Percentiles rank a stretch among this genome's conserved stretches.
phyloP scores from a whole-genome alignment of 2,113 vertebrate genomes.

The Bos indicus region DNA sequence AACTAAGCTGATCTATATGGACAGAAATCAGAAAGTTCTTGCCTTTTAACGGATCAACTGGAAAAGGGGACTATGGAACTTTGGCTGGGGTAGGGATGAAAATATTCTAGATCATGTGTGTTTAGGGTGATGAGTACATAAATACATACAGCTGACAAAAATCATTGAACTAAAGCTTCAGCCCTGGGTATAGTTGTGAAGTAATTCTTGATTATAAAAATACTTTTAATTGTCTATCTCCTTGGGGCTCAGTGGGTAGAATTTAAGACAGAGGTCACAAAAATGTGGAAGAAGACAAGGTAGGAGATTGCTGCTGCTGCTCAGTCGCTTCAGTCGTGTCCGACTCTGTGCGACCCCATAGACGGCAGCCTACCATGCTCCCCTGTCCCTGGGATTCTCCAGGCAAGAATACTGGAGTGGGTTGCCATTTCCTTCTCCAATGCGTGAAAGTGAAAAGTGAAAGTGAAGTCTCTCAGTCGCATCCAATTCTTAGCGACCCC shows the following conservation, averaged over 20 bases:
- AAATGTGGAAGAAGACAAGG: not conserved
- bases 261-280: not conserved
- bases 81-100: not conserved
- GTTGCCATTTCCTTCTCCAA: too few relatives aligned
- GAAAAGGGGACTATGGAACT: not conserved
- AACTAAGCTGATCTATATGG: not conserved
- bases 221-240: not conserved
- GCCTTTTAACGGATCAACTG: not conserved
- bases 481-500: too few relatives aligned
- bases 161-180: not conserved
- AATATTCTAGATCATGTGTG: not conserved
- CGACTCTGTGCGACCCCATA: too few relatives aligned
- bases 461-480: too few relatives aligned
- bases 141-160: fast-evolving
- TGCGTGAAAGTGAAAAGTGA: too few relatives aligned
- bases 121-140: not conserved
- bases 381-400: too few relatives aligned
- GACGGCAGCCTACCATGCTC: too few relatives aligned
- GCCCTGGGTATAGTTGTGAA: not conserved
- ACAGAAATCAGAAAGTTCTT: too few relatives aligned
- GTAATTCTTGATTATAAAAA: not conserved
- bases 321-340: too few relatives aligned
- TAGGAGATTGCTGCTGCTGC: too few relatives aligned
- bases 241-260: not conserved
- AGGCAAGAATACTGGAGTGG: too few relatives aligned